Conservation (phyloP, 2,797 vertebrate species). For the Lacerta agilis region DNA sequence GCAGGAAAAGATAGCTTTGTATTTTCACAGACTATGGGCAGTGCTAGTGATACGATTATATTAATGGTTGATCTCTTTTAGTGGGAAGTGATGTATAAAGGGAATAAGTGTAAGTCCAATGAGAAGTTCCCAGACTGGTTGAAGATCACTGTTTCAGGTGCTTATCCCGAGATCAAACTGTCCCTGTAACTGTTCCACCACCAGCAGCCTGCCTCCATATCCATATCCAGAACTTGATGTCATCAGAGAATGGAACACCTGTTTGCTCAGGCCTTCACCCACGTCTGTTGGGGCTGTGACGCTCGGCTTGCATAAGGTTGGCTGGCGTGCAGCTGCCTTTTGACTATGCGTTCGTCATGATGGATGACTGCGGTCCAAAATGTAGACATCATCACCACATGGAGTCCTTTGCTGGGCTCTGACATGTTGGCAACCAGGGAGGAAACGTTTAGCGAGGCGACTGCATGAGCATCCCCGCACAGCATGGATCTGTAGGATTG, state of each 20-base stretch:
- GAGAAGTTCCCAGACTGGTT: no score
- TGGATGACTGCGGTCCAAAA: background rate
- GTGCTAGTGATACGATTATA: no score
- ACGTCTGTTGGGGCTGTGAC: background rate
- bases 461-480: background rate
- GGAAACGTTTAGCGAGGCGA: background rate
- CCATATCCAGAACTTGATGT: background rate
- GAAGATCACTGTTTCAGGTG: background rate
- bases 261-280: background rate
- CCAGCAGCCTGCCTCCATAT: background rate
- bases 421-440: background rate
- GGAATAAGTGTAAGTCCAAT: no score
- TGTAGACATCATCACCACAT: background rate
- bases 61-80: no score
- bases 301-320: background rate
- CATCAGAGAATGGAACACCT: background rate
- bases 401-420: background rate
- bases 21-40: no score
- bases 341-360: background rate
- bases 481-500: background rate
- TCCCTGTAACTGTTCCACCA: background rate
- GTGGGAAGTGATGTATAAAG: no score
- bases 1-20: no score
- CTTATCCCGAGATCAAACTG: background rate
- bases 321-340: background rate